phyloP scores from a whole-genome alignment of 2,888 invertebrate genomes.

The Cerceris rybyensis region DNA sequence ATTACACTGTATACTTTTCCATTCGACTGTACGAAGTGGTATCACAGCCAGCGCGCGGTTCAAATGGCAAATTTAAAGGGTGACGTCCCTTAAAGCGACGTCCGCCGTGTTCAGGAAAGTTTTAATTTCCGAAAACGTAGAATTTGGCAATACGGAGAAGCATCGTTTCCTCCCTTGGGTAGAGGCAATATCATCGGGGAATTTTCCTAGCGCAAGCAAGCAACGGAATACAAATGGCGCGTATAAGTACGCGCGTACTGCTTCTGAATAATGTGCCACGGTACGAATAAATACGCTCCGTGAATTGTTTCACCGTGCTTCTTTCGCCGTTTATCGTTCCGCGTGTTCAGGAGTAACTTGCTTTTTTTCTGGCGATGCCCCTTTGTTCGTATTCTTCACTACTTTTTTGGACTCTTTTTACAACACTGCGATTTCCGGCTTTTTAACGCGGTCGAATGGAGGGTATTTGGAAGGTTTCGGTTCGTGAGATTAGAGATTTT shows the following conservation, averaged over 20 bases:
- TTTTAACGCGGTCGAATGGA: no score
- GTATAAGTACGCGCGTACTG: constrained; percentile 16
- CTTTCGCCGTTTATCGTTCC: constrained; percentile 41
- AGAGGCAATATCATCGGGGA: constrained; percentile 42
- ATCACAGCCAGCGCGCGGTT: not conserved
- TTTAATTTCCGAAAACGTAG: constrained; percentile 51
- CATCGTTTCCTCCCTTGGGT: constrained; percentile 22
- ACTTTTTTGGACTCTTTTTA: constrained; percentile 4
- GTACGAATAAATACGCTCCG: constrained; percentile 38
- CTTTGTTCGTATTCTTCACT: constrained; percentile 27
- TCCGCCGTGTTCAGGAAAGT: constrained; percentile 31
- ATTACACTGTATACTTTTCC: not conserved
- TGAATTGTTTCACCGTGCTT: constrained; percentile 39
- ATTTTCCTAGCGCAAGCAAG: constrained; percentile 42
- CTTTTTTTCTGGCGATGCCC: constrained; percentile 20
- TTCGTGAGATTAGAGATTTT: no score
- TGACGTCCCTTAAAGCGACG: constrained; percentile 16
- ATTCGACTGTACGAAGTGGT: not conserved
- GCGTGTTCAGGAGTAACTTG: constrained; percentile 29
- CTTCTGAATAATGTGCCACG: constrained; percentile 43
- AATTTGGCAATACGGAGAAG: constrained; percentile 10
- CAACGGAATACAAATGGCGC: constrained; percentile 53
- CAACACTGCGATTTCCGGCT: no score
- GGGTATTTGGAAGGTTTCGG: no score
- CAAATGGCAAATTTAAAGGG: constrained; percentile 13